Conservation (phyloP, 2,797 vertebrate species). For the Chlorospingus flavigularis region DNA sequence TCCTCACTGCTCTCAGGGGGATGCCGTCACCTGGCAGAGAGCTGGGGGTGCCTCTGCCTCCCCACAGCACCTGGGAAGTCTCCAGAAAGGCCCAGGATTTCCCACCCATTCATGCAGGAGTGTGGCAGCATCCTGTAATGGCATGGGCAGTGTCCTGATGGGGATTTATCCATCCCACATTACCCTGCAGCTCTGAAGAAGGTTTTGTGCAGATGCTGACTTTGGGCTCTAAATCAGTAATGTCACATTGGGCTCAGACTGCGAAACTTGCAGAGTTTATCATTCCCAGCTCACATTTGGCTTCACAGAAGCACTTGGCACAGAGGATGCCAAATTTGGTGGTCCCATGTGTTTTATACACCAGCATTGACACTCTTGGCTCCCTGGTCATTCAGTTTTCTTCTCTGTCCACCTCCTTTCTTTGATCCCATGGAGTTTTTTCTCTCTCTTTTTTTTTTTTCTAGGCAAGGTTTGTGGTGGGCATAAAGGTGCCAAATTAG, state of each 20-base stretch:
- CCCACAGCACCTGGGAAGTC: neutral
- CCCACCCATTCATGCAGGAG: rapidly evolving
- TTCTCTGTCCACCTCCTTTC: neutral
- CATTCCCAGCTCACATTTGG: neutral
- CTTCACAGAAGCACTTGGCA: rapidly evolving
- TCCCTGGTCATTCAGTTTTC: neutral
- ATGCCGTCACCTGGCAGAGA: neutral
- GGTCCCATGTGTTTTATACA: neutral
- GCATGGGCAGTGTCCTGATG: rapidly evolving
- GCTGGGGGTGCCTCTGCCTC: rapidly evolving
- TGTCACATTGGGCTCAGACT: rapidly evolving
- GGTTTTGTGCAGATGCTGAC: neutral
- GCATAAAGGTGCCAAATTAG: slow-evolving; percentile 27
- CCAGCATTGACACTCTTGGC: neutral
- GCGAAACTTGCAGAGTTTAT: neutral
- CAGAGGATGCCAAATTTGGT: rapidly evolving
- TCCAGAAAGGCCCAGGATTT: neutral
- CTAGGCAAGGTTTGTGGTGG: neutral
- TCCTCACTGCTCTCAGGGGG: neutral
- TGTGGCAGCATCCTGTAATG: rapidly evolving
- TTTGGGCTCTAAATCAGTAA: rapidly evolving
- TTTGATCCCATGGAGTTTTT: neutral
- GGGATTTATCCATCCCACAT: rapidly evolving
- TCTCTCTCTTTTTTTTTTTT: rapidly evolving
- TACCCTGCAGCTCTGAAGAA: rapidly evolving